Conservation (phyloP, 2,113 vertebrate species). For the Platichthys flesus region DNA sequence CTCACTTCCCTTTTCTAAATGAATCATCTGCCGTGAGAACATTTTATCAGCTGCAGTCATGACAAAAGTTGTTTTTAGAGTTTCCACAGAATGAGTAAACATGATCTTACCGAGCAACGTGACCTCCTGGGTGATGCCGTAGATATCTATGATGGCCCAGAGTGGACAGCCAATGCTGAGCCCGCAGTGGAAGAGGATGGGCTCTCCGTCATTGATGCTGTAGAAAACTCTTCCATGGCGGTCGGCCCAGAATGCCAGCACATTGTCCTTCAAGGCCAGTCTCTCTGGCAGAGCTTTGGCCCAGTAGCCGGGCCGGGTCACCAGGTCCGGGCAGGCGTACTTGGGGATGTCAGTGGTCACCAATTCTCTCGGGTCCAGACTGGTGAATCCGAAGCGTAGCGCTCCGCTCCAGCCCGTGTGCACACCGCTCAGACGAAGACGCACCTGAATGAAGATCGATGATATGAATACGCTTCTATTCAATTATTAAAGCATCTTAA, state of each 20-base stretch:
- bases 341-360: constrained; percentile 93
- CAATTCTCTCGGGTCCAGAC: constrained; percentile 92
- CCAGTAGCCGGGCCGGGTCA: constrained; percentile 96
- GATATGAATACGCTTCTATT: neutral
- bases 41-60: neutral
- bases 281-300: constrained; percentile 97
- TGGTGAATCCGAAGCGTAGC: constrained; percentile 96
- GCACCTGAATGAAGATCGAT: constrained; percentile 73
- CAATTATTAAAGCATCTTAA: neutral
- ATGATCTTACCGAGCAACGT: constrained; percentile 90
- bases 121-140: constrained; percentile 97
- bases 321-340: constrained; percentile 97
- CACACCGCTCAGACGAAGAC: constrained; percentile 91
- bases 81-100: neutral
- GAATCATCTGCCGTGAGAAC: neutral
- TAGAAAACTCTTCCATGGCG: constrained; percentile 97
- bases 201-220: constrained; percentile 94
- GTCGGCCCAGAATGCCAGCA: constrained; percentile 97
- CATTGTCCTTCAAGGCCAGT: constrained; percentile 92
- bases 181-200: constrained; percentile 96
- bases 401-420: constrained; percentile 98
- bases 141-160: constrained; percentile 98
- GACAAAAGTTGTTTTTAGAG: neutral
- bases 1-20: constrained; percentile 9
- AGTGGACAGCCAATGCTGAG: constrained; percentile 94